Conservation (phyloP, 2,888 invertebrate genomes). For the Thelaira solivaga region DNA sequence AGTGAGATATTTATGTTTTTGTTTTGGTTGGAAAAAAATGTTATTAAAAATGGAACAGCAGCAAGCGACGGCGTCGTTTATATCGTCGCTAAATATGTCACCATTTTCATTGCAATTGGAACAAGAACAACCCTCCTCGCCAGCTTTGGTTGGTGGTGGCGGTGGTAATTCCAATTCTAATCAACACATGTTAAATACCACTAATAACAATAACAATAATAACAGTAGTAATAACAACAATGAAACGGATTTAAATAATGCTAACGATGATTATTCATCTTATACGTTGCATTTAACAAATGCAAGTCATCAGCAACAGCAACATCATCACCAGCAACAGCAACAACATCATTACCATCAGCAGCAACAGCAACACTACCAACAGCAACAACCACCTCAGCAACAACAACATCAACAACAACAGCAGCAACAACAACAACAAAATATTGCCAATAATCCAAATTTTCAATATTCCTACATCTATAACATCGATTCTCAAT, state of each 20-base stretch:
- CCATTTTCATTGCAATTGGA: constrained; percentile 87
- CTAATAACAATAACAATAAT: constrained; percentile 64
- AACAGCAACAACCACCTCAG: constrained; percentile 69
- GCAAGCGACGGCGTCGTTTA: constrained; percentile 87
- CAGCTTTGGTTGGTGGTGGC: constrained; percentile 73
- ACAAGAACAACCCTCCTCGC: constrained; percentile 82
- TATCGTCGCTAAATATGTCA: constrained; percentile 93
- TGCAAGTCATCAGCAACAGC: constrained; percentile 65
- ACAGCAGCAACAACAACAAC: constrained; percentile 73
- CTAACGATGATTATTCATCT: constrained; percentile 70
- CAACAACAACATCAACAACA: constrained; percentile 74
- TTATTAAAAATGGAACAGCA: constrained; percentile 92
- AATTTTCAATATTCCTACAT: constrained; percentile 77
- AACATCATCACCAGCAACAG: constrained; percentile 70
- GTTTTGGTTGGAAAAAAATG: constrained; percentile 79
- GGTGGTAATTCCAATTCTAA: constrained; percentile 62
- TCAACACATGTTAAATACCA: constrained; percentile 55
- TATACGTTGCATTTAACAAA: constrained; percentile 70
- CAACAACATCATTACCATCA: constrained; percentile 70
- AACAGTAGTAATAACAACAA: constrained; percentile 40
- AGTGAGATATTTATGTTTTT: constrained; percentile 46
- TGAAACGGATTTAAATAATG: constrained; percentile 66
- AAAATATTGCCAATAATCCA: constrained; percentile 75
- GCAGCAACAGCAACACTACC: constrained; percentile 67
- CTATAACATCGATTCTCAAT: constrained; percentile 79